Percentiles rank a stretch among this genome's conserved stretches.
phyloP scores from a whole-genome alignment of 2,888 invertebrate species.

The Scelioninae gen. 1 region DNA sequence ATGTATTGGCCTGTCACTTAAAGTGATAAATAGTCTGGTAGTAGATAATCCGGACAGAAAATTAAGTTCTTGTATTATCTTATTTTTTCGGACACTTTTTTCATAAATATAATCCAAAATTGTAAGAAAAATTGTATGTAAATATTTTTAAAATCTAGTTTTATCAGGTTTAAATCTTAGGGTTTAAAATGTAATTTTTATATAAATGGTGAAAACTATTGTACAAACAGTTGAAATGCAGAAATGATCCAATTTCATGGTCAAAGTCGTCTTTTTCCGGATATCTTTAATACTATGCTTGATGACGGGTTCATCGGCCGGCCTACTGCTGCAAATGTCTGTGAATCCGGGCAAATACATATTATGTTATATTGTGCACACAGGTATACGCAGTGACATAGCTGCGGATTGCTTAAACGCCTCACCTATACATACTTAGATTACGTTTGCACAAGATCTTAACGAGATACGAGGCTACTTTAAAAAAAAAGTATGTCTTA shows the following conservation, averaged over 20 bases:
- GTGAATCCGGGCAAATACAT: constrained; percentile 55
- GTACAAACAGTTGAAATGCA: constrained; percentile 16
- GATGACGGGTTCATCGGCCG: constrained; percentile 68
- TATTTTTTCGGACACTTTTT: too few species aligned
- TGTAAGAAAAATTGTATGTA: too few species aligned
- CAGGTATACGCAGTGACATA: constrained; percentile 42
- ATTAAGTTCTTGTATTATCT: too few species aligned
- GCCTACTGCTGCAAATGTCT: constrained; percentile 62
- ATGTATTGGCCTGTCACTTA: too few species aligned
- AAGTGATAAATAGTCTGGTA: too few species aligned
- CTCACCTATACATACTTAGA: constrained; percentile 48
- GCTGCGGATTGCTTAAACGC: constrained; percentile 62
- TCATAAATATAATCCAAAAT: too few species aligned
- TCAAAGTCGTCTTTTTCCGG: constrained; percentile 68
- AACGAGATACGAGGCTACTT: constrained; percentile 62
- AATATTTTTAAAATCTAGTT: too few species aligned
- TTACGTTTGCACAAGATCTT: constrained; percentile 64
- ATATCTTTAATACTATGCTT: constrained; percentile 58
- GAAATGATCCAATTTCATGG: constrained; percentile 63
- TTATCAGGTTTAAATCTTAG: too few species aligned
- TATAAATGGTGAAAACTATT: neutral
- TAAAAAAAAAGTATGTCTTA: constrained; percentile 49
- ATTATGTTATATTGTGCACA: constrained; percentile 61
- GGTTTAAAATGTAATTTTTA: neutral
- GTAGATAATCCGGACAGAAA: too few species aligned